phyloP scores from a whole-genome alignment of 2,113 vertebrate genomes.

The Collichthys lucidus region DNA sequence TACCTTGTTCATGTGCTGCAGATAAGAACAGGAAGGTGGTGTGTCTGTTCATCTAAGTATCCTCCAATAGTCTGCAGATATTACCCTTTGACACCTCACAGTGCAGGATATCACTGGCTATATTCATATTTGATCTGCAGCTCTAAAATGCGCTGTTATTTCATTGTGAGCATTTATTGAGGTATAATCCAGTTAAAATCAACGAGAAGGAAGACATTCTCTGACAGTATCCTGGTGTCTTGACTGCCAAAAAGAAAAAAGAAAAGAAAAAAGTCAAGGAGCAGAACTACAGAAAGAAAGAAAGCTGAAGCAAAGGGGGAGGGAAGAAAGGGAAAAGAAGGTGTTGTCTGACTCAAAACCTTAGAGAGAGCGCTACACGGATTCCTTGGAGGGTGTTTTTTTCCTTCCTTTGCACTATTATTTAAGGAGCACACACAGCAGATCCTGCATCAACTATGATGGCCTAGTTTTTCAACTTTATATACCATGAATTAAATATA shows the following conservation, averaged over 20 bases:
- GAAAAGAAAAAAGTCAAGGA: constrained; percentile 8
- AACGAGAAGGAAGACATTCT: constrained; percentile 48
- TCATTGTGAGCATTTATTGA: constrained; percentile 51
- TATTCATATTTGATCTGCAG: constrained; percentile 76
- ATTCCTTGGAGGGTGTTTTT: constrained; percentile 68
- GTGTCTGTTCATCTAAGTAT: constrained; percentile 40
- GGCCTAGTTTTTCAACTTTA: constrained; percentile 82
- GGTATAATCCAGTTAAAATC: constrained; percentile 56
- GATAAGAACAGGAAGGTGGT: constrained; percentile 38
- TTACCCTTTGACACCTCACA: constrained; percentile 66
- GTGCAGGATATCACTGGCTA: constrained; percentile 49
- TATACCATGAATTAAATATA: constrained; percentile 81
- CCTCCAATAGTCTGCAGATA: constrained; percentile 55
- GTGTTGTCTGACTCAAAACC: constrained; percentile 79
- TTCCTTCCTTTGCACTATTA: constrained; percentile 72
- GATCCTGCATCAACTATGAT: constrained; percentile 73
- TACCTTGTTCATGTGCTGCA: constrained; percentile 72
- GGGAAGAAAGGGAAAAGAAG: constrained; percentile 52
- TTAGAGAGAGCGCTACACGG: constrained; percentile 72
- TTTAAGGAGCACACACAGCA: constrained; percentile 78
- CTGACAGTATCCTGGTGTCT: constrained; percentile 51
- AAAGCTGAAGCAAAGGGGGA: constrained; percentile 38
- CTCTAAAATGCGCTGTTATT: constrained; percentile 33
- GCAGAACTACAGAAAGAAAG: constrained; percentile 55
- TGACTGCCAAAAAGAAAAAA: constrained; percentile 32